Evolutionary conservation across 2,888 invertebrate species (phyloP).

Genomic region (Drosophila nigricruria): DNA sequence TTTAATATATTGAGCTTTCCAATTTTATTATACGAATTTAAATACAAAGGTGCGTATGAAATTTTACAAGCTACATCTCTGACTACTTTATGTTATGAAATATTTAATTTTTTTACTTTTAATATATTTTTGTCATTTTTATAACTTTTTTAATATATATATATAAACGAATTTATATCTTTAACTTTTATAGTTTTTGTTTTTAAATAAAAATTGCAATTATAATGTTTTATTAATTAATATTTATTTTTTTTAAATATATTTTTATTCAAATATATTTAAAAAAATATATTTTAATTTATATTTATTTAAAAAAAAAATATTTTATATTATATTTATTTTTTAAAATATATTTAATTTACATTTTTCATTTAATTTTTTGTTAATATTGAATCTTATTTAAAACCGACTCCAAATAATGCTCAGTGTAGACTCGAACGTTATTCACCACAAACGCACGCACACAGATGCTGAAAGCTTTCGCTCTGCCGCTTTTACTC

Average conservation of each 20-base stretch:
- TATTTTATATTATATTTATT: background rate
- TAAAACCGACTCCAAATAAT: background rate
- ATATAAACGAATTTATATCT: too few species aligned
- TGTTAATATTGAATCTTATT: background rate
- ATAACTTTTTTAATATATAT: too few species aligned
- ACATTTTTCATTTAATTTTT: background rate
- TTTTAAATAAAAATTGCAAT: too few species aligned
- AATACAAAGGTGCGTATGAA: too few species aligned
- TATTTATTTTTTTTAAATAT: background rate
- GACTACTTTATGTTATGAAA: too few species aligned
- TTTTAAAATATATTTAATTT: background rate
- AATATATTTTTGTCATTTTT: too few species aligned
- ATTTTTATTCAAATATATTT: background rate
- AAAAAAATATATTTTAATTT: background rate
- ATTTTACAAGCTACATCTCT: too few species aligned
- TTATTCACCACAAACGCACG: constrained; percentile 60
- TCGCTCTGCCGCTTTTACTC: constrained; percentile 27
- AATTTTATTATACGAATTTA: too few species aligned
- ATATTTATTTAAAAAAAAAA: background rate
- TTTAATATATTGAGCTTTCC: too few species aligned
- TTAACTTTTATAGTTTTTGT: too few species aligned
- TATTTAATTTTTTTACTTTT: too few species aligned
- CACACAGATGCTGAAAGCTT: constrained; percentile 31
- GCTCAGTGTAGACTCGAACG: constrained; percentile 30
- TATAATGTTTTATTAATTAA: too few species aligned